Percentiles rank a stretch among this genome's conserved stretches.
Evolutionary conservation across 1,140 invertebrate genomes (phyloP).

Genomic region (Dermatophagoides farinae): DNA sequence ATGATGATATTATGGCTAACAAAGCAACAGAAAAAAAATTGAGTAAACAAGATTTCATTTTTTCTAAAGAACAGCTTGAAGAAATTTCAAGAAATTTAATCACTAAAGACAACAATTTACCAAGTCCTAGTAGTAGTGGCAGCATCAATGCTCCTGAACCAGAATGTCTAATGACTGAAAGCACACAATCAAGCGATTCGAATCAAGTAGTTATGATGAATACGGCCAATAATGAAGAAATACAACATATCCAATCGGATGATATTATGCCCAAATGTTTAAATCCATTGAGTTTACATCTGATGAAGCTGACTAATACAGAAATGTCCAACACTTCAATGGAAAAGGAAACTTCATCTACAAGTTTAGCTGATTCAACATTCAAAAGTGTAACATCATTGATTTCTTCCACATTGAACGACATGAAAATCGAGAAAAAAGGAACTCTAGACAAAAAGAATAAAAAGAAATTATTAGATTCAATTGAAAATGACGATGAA

Average conservation of each 20-base stretch:
- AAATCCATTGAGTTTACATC: conserved; percentile 76
- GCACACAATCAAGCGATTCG: conserved; percentile 24
- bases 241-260: conserved; percentile 68
- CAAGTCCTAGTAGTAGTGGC: background rate
- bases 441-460: background rate
- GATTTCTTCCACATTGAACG: conserved; percentile 3
- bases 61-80: background rate
- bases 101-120: background rate
- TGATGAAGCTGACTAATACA: conserved; percentile 57
- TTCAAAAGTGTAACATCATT: background rate
- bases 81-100: background rate
- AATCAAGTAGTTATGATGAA: conserved; percentile 80
- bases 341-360: background rate
- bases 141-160: background rate
- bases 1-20: background rate
- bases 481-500: background rate
- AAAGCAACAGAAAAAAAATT: background rate
- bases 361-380: background rate
- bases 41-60: conserved; percentile 1
- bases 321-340: background rate
- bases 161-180: background rate
- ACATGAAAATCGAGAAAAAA: background rate
- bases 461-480: conserved; percentile 3
- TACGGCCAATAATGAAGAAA: conserved; percentile 71
- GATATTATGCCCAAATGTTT: conserved; percentile 72